Base-by-base conservation (phyloP, 1,140 invertebrate species). In the Paraescarpia echinospica region DNA sequence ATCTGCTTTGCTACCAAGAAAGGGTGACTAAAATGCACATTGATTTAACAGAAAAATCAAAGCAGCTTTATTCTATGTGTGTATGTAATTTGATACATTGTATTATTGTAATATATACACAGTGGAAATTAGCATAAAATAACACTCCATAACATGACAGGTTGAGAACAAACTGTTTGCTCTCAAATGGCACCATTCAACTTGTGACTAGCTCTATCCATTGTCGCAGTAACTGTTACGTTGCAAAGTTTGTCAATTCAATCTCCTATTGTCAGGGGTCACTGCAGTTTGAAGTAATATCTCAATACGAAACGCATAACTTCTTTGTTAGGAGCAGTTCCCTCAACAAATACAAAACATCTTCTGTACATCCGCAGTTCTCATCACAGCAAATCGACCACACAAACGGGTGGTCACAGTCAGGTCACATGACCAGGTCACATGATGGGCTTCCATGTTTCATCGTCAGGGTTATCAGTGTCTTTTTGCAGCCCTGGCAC, bases 401-500 rank as follows among this genome's bases (percentile, higher is more conserved):
- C 59, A 77, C 59, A 77, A 77, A 27, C 59, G 4, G 59, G 59
- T 18, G 59, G 22, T 77, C 2, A 77, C 59, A 77, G 59, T 77
- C 59, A 77, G 27, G 59, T 77, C 59, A 77, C 59, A 77, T 77
- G 59, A 77, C 59, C 59, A 77, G 12, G 59, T 92, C 51, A 92
- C 91, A 92, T 92, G 22, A 51, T 27, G 35, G 92, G 92, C 88
- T 18, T 92, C 92, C 92, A 92, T 18, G 4, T 77, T 77, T 77
- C 59, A 27, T 89, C 51, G 14, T 77, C 51, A 34, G 51, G n/a
- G 12, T 34, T 48, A 18, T 92, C 92, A 92, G 12, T 51, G 33
- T 89, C 92, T 88, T 92, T 41, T n/a, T 88, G 92, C 34, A 92
- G 33, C 34, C 92, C 92, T 33, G 95, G 96, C 1, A 95, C 94